Evolutionary conservation across 1,140 invertebrate genomes (phyloP), one percentile per base, ranked within the genome.

Genomic region (Prorops nasuta): DNA sequence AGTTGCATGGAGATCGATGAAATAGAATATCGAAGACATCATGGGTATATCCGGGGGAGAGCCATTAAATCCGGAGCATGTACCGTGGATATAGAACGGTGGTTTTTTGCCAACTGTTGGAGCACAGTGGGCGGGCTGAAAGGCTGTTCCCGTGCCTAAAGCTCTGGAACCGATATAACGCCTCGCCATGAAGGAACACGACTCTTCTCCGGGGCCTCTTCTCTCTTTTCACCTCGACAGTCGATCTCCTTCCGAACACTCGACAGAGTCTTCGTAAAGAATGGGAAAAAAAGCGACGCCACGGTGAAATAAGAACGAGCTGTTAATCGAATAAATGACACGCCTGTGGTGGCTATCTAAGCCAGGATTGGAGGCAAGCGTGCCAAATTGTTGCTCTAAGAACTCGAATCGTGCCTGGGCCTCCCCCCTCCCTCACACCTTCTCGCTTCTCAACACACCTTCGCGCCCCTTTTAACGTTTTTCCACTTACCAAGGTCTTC

Each of bases 281-380:
- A 3, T 4, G 17, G 16, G 17, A 22, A 37, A 20, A 10, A 20
- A 12, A 37, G 20, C 28, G 18, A 54, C 12, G 18, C 42, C n/a
- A 43, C 18, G 19, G 31, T 4, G 9, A 10, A 4, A n/a, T 19
- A 44, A 37, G 43, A 46, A 47, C 42, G 17, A 15, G 22, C 22
- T 22, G 50, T 49, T 61, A 61, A 63, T 61, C 46, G 55, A 61
- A 61, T 41, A 51, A 63, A 60, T 58, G 51, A 58, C 38, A 54
- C 55, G 51, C 49, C 58, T 44, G 41, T 44, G 51, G 38, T 46
- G 19, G 57, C 36, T 44, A 45, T 43, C 32, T 37, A 45, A 22
- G 15, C 32, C 38, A 32, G 21, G 42, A 39, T 43, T 44, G 31
- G 38, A 48, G 43, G 21, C 34, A 34, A 28, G 42, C 48, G 51